phyloP scores from a whole-genome alignment of 2,888 invertebrate genomes.

The Elegia similella region DNA sequence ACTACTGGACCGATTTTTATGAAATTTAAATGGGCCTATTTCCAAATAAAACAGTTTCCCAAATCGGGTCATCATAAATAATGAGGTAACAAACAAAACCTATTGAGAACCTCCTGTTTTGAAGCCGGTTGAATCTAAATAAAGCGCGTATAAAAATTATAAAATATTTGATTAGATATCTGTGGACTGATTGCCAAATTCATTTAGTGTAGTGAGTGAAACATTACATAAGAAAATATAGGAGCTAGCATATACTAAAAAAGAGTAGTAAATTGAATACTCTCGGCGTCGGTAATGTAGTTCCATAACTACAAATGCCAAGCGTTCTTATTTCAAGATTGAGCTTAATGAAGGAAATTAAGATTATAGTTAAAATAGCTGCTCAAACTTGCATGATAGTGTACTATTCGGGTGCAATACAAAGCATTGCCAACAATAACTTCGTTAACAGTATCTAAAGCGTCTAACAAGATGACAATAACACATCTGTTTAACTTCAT shows the following conservation, averaged over 20 bases:
- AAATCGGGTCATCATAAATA: too few relatives aligned
- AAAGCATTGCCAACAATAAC: constrained; percentile 20
- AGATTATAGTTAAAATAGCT: constrained; percentile 15
- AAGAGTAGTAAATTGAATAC: not conserved
- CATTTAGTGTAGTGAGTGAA: not conserved
- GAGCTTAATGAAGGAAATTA: constrained; percentile 18
- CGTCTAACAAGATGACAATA: constrained; percentile 25
- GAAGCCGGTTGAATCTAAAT: too few relatives aligned
- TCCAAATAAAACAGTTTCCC: too few relatives aligned
- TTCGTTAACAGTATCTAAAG: constrained; percentile 25
- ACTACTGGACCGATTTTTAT: too few relatives aligned
- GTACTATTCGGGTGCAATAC: constrained; percentile 10
- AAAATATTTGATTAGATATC: not conserved
- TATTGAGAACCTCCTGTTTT: too few relatives aligned
- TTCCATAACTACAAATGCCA: not conserved
- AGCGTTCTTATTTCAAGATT: constrained; percentile 2
- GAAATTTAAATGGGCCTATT: too few relatives aligned
- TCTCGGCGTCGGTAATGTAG: not conserved
- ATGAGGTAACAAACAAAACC: too few relatives aligned
- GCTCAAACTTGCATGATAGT: constrained; percentile 19
- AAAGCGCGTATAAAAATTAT: not conserved
- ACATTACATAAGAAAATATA: not conserved
- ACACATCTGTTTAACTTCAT: constrained; percentile 18
- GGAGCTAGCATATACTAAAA: not conserved
- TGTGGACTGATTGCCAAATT: not conserved